A percentile compares a stretch with the other conserved stretches of the same genome.
Conservation (phyloP, 2,888 invertebrate species). For the Deilephila elpenor region DNA sequence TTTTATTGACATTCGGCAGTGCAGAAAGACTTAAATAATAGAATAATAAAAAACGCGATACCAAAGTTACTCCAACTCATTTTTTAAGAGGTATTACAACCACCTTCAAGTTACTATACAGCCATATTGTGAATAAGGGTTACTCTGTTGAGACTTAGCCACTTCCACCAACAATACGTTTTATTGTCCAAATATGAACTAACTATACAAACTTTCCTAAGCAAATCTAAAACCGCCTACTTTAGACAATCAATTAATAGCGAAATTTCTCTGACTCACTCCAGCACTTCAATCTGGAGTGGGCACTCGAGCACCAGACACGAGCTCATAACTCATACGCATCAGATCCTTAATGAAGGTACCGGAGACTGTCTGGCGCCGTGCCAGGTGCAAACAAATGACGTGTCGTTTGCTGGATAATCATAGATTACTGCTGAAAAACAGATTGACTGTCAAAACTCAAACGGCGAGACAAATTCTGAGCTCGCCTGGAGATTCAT, state of each 20-base stretch:
- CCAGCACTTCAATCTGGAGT: conserved; percentile 10
- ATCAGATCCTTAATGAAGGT: conserved; percentile 35
- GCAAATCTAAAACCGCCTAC: neutral
- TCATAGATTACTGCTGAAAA: conserved; percentile 31
- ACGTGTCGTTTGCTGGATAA: conserved; percentile 8
- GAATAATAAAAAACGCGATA: too few relatives aligned
- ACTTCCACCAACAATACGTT: neutral
- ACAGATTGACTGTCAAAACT: conserved; percentile 31
- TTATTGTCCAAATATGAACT: neutral
- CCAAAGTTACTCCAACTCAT: too few relatives aligned
- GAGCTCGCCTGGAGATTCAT: neutral
- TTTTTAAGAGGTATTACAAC: too few relatives aligned
- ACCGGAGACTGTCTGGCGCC: conserved; percentile 40
- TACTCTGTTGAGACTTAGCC: too few relatives aligned
- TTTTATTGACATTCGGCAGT: too few relatives aligned
- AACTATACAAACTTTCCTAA: neutral
- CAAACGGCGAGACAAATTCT: conserved; percentile 2
- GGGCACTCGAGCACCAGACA: conserved; percentile 16
- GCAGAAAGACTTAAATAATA: too few relatives aligned
- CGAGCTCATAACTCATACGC: neutral
- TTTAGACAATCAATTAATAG: conserved; percentile 2
- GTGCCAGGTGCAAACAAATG: conserved; percentile 28
- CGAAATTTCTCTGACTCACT: conserved; percentile 1
- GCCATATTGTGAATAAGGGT: too few relatives aligned
- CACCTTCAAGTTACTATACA: too few relatives aligned